Evolutionary conservation across 2,888 invertebrate genomes (phyloP).

Genomic region (Andrena haemorrhoa): DNA sequence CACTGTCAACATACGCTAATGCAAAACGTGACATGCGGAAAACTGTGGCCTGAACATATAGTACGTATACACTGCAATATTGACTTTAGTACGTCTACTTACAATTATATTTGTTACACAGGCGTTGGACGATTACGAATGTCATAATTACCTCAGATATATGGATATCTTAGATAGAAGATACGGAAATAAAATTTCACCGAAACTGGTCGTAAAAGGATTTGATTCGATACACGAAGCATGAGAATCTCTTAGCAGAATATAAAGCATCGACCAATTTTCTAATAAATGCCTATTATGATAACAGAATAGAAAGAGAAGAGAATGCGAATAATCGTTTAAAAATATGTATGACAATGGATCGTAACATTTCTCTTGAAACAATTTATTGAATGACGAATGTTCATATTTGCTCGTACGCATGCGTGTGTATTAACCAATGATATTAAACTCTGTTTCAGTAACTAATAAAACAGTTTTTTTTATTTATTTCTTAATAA

Average conservation of each 20-base stretch:
- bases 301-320: neutral
- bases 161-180: slow-evolving; percentile 82
- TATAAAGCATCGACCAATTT: slow-evolving; percentile 16
- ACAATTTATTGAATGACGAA: neutral
- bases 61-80: slow-evolving; percentile 64
- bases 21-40: slow-evolving; percentile 76
- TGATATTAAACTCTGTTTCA: slow-evolving; percentile 37
- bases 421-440: slow-evolving; percentile 9
- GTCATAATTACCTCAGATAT: slow-evolving; percentile 78
- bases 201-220: slow-evolving; percentile 74
- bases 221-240: slow-evolving; percentile 59
- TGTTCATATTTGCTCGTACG: slow-evolving; percentile 6
- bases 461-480: slow-evolving; percentile 59
- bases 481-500: slow-evolving; percentile 67
- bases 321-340: neutral
- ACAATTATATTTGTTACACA: slow-evolving; percentile 56
- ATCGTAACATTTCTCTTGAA: neutral
- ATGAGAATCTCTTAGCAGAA: slow-evolving; percentile 15
- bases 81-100: slow-evolving; percentile 16
- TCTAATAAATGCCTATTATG: slow-evolving; percentile 15
- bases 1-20: slow-evolving; percentile 76
- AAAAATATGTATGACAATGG: neutral
- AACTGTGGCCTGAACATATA: slow-evolving; percentile 82
- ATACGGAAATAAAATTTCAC: slow-evolving; percentile 80
- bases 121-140: slow-evolving; percentile 78